phyloP scores from a whole-genome alignment of 2,797 vertebrate species.

The Schizothorax lantsangensis region DNA sequence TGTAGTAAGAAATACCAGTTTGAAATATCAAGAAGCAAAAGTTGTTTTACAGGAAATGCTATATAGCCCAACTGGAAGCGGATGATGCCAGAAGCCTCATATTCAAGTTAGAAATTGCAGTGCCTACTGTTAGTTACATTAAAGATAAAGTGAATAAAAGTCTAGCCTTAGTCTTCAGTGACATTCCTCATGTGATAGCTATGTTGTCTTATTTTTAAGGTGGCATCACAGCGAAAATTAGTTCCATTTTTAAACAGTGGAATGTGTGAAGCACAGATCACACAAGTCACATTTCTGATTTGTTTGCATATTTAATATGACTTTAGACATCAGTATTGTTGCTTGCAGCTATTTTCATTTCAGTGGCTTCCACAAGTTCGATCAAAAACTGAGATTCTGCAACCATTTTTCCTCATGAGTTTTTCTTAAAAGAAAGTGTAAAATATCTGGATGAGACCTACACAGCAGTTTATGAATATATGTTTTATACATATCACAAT shows the following conservation, averaged over 20 bases:
- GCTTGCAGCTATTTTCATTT: background rate
- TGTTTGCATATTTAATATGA: background rate
- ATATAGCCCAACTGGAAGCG: background rate
- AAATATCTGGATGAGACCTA: background rate
- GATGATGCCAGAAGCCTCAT: background rate
- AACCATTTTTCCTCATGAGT: background rate
- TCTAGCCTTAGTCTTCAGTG: background rate
- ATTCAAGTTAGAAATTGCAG: background rate
- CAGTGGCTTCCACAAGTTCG: background rate
- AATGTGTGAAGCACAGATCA: background rate
- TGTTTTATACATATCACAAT: background rate
- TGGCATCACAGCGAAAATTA: background rate
- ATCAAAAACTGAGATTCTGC: background rate
- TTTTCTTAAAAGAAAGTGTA: background rate
- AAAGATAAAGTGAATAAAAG: background rate
- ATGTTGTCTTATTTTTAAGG: background rate
- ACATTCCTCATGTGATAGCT: background rate
- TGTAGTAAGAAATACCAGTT: background rate
- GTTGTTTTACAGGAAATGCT: background rate
- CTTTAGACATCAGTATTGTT: background rate
- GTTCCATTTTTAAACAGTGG: background rate
- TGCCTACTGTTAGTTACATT: background rate
- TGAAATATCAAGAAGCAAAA: background rate
- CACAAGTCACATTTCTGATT: background rate
- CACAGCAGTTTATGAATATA: background rate